Evolutionary conservation across 2,797 vertebrate genomes (phyloP), one percentile per base, ranked within the genome.

Genomic region (Pseudocheirus occidentalis): DNA sequence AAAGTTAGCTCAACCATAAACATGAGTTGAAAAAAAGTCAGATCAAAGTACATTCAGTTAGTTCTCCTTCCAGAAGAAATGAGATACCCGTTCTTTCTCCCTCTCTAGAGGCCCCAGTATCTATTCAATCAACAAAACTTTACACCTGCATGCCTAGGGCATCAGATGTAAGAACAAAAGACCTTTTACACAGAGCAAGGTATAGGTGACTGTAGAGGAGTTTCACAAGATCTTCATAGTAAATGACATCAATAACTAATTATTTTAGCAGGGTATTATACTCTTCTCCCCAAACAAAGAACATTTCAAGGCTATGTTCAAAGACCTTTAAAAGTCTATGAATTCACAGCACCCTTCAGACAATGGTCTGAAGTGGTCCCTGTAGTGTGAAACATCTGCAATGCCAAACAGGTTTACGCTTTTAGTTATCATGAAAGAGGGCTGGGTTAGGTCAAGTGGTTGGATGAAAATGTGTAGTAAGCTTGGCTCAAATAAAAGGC

Each of bases 151-250:
- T 54, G 90, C 90, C 52, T 90, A 55, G 53, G 90, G 90, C 52
- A 90, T 90, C 52, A 90, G 52, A 53, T 90, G 31, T 90, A 53
- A 34, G 40, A 87, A 87, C 73, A 90, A 90, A 90, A 90, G 90
- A 55, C 90, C 31, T 55, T 55, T 90, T 34, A 90, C 89, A 52
- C 52, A 29, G 89, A 90, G 89, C 53, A 87, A 87, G 3, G 73
- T 50, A 87, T 27, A 87, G 21, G 73, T 21, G 46, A 87, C 21
- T 46, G 40, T 11, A 46, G 73, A 87, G 40, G 73, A 87, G 40
- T 87, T 46, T 50, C 40, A 87, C 40, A 87, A 87, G 73, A 87
- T 46, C 40, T 87, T 87, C 40, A 87, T 27, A 46, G 40, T 46
- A 87, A 87, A 21, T 87, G 40, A 87, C 73, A 46, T 46, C 9